phyloP scores from a whole-genome alignment of 2,113 vertebrate species.

The Heterocephalus glaber region DNA sequence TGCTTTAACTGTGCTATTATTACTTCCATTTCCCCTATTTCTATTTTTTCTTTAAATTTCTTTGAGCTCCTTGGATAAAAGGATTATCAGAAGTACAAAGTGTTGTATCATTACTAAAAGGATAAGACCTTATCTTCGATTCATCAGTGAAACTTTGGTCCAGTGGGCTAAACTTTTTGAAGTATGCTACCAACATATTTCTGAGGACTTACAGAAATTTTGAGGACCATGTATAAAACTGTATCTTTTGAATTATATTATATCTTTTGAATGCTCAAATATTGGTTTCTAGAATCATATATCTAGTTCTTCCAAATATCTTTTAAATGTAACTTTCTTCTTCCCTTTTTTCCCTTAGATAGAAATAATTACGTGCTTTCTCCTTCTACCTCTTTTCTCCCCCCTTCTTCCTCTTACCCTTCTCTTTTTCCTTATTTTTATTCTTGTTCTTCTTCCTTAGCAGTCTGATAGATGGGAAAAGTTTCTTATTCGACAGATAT shows the following conservation, averaged over 20 bases:
- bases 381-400: background rate
- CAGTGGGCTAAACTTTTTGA: conserved; percentile 72
- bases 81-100: conserved; percentile 77
- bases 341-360: background rate
- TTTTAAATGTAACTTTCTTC: background rate
- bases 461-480: conserved; percentile 73
- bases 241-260: no score
- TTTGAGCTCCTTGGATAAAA: conserved; percentile 73
- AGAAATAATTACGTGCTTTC: background rate
- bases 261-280: conserved; percentile 65
- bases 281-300: background rate
- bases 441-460: background rate
- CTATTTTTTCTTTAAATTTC: conserved; percentile 73
- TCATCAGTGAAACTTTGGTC: conserved; percentile 73
- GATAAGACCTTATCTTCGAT: conserved; percentile 69
- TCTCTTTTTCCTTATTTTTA: background rate
- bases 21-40: conserved; percentile 66
- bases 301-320: background rate
- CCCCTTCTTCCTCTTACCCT: background rate
- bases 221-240: conserved; percentile 51
- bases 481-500: conserved; percentile 66
- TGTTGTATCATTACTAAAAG: conserved; percentile 71
- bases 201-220: conserved; percentile 68
- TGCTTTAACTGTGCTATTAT: conserved; percentile 75
- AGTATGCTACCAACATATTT: conserved; percentile 65